A percentile compares a stretch with the other conserved stretches of the same genome.
phyloP scores from a whole-genome alignment of 2,797 vertebrate species.

The Vireo griseus region DNA sequence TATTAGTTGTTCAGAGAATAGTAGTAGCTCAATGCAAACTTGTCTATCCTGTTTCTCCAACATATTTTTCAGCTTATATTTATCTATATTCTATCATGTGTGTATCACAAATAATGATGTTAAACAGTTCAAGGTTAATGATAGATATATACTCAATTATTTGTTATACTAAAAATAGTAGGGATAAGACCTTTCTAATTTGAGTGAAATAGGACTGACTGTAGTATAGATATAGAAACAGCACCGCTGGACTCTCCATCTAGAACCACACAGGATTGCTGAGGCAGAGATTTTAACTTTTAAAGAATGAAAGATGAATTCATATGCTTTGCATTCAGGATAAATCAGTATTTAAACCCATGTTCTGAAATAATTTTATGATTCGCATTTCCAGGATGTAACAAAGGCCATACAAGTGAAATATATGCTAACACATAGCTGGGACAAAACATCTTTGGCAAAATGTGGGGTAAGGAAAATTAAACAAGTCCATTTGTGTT shows the following conservation, averaged over 20 bases:
- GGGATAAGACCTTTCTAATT: neutral
- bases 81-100: neutral
- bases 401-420: neutral
- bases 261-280: neutral
- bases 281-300: neutral
- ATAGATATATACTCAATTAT: neutral
- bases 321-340: neutral
- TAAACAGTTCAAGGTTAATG: neutral
- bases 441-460: neutral
- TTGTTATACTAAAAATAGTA: neutral
- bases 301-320: neutral
- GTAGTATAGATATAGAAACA: neutral
- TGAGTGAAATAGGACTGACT: neutral
- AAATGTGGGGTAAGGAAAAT: conserved; percentile 3
- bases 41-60: neutral
- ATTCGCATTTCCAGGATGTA: neutral
- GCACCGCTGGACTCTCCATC: accelerated
- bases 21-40: neutral
- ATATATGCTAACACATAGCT: neutral
- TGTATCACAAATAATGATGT: neutral
- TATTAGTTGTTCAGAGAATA: neutral
- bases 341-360: neutral
- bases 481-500: neutral
- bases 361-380: neutral
- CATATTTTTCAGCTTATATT: neutral